Base-by-base conservation (phyloP, 1,140 invertebrate species). In the Agrilus planipennis region DNA sequence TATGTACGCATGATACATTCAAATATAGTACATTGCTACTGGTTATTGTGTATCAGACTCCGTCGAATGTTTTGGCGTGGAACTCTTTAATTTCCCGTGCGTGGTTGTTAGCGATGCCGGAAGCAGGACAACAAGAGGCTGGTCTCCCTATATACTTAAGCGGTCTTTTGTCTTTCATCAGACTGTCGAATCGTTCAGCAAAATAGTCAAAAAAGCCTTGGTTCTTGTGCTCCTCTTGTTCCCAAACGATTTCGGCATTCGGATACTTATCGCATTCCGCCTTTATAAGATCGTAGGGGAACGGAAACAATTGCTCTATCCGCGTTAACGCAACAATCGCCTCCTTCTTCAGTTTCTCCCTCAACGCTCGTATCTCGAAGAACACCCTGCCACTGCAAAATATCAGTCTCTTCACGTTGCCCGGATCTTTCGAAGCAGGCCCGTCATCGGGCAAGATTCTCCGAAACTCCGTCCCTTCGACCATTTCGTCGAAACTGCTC, bases 141-240 rank as follows among this genome's bases (percentile, higher is more conserved):
- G n/a, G n/a, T n/a, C n/a, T n/a, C n/a, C n/a, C n/a, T n/a, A n/a
- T n/a, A n/a, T n/a, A n/a, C n/a, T n/a, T n/a, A n/a, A n/a, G n/a
- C n/a, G n/a, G n/a, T n/a, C n/a, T n/a, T n/a, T n/a, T n/a, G n/a
- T n/a, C n/a, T n/a, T n/a, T n/a, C n/a, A n/a, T n/a, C n/a, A n/a
- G n/a, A n/a, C n/a, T n/a, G n/a, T n/a, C n/a, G n/a, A n/a, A n/a
- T n/a, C n/a, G n/a, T n/a, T n/a, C n/a, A n/a, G n/a, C n/a, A n/a
- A n/a, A n/a, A n/a, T n/a, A n/a, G n/a, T n/a, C n/a, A n/a, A n/a
- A 25, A 20, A 29, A 40, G 9, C 67, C 55, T 58, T 77, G 77
- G 62, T 91, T 91, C 60, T 83, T 88, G 55, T 88, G 87, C 58
- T 92, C 88, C 61, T 93, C 89, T 64, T 93, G 89, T 28, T 72